Conservation (phyloP, 2,797 vertebrate species). For the Xenops minutus region DNA sequence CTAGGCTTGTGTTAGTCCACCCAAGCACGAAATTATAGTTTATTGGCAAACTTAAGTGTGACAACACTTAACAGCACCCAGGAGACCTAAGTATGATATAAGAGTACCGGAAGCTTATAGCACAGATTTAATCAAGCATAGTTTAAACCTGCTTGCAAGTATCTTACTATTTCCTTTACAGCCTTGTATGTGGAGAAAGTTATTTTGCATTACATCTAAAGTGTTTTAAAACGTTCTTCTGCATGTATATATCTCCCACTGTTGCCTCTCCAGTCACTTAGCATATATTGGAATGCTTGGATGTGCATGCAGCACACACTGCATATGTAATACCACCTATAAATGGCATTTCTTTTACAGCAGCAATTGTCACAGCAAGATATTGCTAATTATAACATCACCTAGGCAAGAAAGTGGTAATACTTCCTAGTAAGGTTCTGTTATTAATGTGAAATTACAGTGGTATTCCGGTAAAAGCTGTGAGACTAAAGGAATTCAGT, state of each 20-base stretch:
- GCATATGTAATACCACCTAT: not conserved
- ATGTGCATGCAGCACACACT: not conserved
- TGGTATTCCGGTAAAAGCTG: not conserved
- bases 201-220: not conserved
- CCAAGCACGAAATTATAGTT: constrained; percentile 65
- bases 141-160: constrained; percentile 28
- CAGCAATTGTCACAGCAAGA: constrained; percentile 47
- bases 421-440: constrained; percentile 11
- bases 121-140: constrained; percentile 52
- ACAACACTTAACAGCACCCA: constrained; percentile 41
- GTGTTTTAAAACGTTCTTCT: constrained; percentile 4
- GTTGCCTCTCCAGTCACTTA: not conserved
- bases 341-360: constrained; percentile 39
- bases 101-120: not conserved
- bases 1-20: constrained; percentile 31
- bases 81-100: constrained; percentile 27
- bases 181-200: not conserved
- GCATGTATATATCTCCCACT: not conserved
- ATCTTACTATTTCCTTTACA: constrained; percentile 58
- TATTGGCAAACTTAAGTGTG: no score
- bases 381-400: constrained; percentile 56
- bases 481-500: not conserved
- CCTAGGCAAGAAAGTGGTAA: constrained; percentile 30
- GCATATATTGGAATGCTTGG: not conserved
- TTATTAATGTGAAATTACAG: constrained; percentile 28